Evolutionary conservation across 2,888 invertebrate genomes (phyloP), one percentile per base, ranked within the genome.

Genomic region (Neelides folsomi): DNA sequence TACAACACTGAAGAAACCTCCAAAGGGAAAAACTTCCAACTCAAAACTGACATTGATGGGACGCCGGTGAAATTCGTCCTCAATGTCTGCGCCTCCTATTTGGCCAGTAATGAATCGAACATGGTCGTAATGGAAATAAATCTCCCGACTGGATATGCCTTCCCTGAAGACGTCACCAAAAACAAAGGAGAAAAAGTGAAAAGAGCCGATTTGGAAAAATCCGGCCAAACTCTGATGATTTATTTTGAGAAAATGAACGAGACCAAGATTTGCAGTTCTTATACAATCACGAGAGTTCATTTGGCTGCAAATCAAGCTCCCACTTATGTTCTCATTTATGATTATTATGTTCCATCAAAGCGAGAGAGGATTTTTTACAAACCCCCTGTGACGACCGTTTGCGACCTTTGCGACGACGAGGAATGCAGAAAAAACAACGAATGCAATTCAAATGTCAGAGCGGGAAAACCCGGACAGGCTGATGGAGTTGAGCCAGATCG

Each of bases 71-170:
- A 42, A 10, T 20, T 57, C 9, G 16, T 37, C 10, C 34, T 59
- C 4, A 46, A 49, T 7, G 35, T 59, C 18, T 56, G 56, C 20
- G 40, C 52, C 8, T 10, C 40, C 10, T 56, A 45, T 36, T n/a
- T 45, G 7, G 8, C 40, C 8, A 39, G 38, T 9, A 45, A 43
- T 12, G 15, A 36, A 59, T 86, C 86, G 56, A 92, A 92, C 60
- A 83, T 93, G 80, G 86, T 87, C 8, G 82, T 93, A 1, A 82
- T 93, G 75, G 89, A 89, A 66, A 82, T 93, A 0, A 80, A 80
- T 55, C 73, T 93, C 51, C 90, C 92, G 0, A 90, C 90, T 0
- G 93, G 93, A n/a, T 94, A 84, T 68, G 78, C 83, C 0, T 85
- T 86, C 0, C 87, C 90, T 64, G 71, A 79, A 59, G 81, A 60